A percentile compares a stretch with the other conserved stretches of the same genome.
phyloP scores from a whole-genome alignment of 2,113 vertebrate genomes.

The Camarhynchus parvulus region DNA sequence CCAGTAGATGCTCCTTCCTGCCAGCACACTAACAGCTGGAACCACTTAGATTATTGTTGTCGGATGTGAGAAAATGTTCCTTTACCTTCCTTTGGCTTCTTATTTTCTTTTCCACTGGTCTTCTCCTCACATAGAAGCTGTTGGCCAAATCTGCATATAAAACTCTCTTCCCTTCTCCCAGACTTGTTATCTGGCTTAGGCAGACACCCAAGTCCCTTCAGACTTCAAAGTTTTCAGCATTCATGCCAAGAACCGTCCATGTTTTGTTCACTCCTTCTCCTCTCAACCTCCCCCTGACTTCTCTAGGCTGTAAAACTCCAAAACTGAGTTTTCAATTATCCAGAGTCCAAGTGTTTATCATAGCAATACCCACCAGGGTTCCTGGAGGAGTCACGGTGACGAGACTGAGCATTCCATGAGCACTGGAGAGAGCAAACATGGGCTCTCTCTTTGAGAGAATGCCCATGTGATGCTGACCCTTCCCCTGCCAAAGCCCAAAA shows the following conservation, averaged over 20 bases:
- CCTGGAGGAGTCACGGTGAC: not conserved
- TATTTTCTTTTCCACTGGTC: not conserved
- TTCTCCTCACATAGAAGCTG: not conserved
- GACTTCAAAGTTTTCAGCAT: not conserved
- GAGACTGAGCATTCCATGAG: not conserved
- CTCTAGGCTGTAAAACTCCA: not conserved
- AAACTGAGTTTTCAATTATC: not conserved
- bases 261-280: not conserved
- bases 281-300: not conserved
- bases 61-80: not conserved
- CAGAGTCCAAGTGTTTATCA: not conserved
- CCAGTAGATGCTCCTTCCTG: not conserved
- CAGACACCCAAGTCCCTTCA: constrained; percentile 19
- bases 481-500: constrained; percentile 22
- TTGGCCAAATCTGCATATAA: not conserved
- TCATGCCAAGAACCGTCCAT: constrained; percentile 2
- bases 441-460: not conserved
- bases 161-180: not conserved
- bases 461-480: not conserved
- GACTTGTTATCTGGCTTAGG: constrained; percentile 17
- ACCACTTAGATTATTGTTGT: not conserved
- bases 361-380: not conserved
- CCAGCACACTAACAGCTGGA: not conserved
- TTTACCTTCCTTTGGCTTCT: not conserved
- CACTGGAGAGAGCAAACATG: not conserved